phyloP scores from a whole-genome alignment of 2,797 vertebrate genomes.

The Neostethus bicornis region DNA sequence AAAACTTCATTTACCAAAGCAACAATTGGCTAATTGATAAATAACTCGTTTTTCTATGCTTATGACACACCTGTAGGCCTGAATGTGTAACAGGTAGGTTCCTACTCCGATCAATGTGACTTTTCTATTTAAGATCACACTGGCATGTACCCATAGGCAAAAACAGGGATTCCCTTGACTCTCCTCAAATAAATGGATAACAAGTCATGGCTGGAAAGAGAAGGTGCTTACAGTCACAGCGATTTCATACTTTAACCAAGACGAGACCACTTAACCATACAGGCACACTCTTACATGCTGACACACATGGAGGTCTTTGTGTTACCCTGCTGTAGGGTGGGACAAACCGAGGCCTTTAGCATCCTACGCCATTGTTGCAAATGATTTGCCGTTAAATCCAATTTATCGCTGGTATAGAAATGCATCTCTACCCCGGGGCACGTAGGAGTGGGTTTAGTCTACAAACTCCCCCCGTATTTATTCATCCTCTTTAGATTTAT shows the following conservation, averaged over 20 bases:
- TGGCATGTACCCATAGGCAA: slow-evolving; percentile 63
- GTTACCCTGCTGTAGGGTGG: slow-evolving; percentile 66
- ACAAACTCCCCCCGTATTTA: slow-evolving; percentile 57
- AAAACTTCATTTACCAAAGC: neutral
- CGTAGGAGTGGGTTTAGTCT: slow-evolving; percentile 68
- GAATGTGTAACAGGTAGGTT: slow-evolving; percentile 52
- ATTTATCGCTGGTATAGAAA: slow-evolving; percentile 85
- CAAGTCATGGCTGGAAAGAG: slow-evolving; percentile 70
- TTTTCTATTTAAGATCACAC: slow-evolving; percentile 25
- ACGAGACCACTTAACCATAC: slow-evolving; percentile 58
- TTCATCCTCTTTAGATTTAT: slow-evolving; percentile 58
- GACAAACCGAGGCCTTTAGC: slow-evolving; percentile 58
- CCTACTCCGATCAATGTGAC: slow-evolving; percentile 20
- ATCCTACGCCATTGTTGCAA: slow-evolving; percentile 78
- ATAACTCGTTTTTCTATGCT: neutral
- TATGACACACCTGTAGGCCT: slow-evolving; percentile 43
- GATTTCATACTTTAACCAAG: slow-evolving; percentile 80
- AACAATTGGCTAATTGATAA: neutral
- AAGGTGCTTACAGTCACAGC: slow-evolving; percentile 76
- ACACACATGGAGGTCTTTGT: slow-evolving; percentile 28
- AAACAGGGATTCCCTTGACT: slow-evolving; percentile 45
- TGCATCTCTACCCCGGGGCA: slow-evolving; percentile 70
- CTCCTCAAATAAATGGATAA: slow-evolving; percentile 78
- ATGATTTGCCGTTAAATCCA: slow-evolving; percentile 85
- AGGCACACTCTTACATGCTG: slow-evolving; percentile 24